Evolutionary conservation across 2,888 invertebrate genomes (phyloP).

Genomic region (Cataglyphis livida): DNA sequence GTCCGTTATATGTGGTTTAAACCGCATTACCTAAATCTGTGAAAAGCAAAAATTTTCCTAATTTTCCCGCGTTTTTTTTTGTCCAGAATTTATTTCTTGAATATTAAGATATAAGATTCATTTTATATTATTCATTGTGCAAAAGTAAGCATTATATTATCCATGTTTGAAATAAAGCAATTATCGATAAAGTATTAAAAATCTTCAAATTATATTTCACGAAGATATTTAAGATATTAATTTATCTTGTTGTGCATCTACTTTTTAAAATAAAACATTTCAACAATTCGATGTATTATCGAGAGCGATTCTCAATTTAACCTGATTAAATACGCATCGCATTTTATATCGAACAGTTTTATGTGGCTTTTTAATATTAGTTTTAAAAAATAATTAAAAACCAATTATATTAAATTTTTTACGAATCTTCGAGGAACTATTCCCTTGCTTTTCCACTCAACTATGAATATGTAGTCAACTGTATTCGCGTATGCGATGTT

Average conservation of each 20-base stretch:
- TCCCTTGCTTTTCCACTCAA: no score
- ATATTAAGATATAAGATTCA: background rate
- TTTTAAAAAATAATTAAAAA: background rate
- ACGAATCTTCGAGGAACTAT: conserved; percentile 16
- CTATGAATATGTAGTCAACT: background rate
- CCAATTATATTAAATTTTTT: background rate
- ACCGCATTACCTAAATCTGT: conserved; percentile 4
- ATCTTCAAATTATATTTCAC: background rate
- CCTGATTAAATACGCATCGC: background rate
- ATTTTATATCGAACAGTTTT: background rate
- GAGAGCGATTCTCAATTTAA: background rate
- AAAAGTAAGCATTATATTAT: background rate
- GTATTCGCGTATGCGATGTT: background rate
- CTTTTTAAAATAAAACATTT: background rate
- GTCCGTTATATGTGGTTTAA: conserved; percentile 12
- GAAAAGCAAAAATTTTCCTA: conserved; percentile 29
- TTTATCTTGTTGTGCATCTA: background rate
- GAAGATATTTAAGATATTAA: background rate
- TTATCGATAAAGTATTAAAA: background rate
- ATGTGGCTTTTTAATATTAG: background rate
- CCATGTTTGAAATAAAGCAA: background rate
- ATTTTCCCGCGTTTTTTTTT: conserved; percentile 35
- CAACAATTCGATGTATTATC: background rate
- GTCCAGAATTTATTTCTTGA: conserved; percentile 11
- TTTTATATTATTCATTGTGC: background rate